phyloP scores from a whole-genome alignment of 2,888 invertebrate species.

The Drosophila helvetica region DNA sequence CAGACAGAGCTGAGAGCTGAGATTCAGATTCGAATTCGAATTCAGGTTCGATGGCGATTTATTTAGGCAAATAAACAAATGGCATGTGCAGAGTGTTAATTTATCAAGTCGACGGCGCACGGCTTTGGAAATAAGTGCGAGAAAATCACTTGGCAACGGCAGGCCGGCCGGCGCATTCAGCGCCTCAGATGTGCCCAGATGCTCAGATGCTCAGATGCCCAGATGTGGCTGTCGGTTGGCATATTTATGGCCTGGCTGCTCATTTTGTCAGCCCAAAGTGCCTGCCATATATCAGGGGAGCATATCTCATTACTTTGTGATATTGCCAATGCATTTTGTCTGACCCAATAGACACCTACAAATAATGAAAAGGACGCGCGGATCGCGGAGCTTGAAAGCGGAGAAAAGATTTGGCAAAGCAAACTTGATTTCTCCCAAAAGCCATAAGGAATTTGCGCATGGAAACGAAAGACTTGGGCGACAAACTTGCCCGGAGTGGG shows the following conservation, averaged over 20 bases:
- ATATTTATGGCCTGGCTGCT: conserved; percentile 65
- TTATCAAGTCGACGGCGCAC: conserved; percentile 65
- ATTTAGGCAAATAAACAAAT: conserved; percentile 77
- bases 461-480: conserved; percentile 30
- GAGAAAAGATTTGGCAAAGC: conserved; percentile 33
- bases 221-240: conserved; percentile 52
- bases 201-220: conserved; percentile 20
- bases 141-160: conserved; percentile 71
- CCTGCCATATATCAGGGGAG: conserved; percentile 69
- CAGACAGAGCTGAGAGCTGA: conserved; percentile 12
- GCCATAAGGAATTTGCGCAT: background rate
- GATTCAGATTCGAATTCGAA: conserved; percentile 60
- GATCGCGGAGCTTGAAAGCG: conserved; percentile 24
- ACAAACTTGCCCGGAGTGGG: conserved; percentile 17
- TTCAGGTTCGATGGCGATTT: conserved; percentile 68
- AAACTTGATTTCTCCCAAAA: conserved; percentile 33
- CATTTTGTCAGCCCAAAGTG: conserved; percentile 74
- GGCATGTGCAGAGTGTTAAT: conserved; percentile 78
- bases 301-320: conserved; percentile 72
- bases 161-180: conserved; percentile 36
- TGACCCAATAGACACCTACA: conserved; percentile 60
- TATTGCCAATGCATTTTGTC: conserved; percentile 57
- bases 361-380: conserved; percentile 38
- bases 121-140: conserved; percentile 73
- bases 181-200: conserved; percentile 13